Conservation (phyloP, 2,113 vertebrate species). For the Silurus meridionalis region DNA sequence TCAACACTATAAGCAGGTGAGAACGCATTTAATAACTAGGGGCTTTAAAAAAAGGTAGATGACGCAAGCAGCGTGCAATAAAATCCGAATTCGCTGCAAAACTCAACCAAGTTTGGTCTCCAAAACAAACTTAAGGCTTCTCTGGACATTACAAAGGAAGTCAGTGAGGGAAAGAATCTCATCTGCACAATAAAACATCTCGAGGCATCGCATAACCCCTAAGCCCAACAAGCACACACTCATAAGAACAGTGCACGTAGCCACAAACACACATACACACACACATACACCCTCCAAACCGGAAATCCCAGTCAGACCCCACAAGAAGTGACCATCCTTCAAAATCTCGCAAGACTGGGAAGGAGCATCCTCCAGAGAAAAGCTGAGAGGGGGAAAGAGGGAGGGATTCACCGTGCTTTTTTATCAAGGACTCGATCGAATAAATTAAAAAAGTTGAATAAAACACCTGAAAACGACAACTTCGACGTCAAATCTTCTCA, state of each 20-base stretch:
- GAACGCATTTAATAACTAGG: neutral
- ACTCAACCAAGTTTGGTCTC: neutral
- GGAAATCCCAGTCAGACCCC: conserved; percentile 45
- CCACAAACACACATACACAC: neutral
- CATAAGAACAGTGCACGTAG: conserved; percentile 19
- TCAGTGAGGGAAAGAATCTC: conserved; percentile 11
- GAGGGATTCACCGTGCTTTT: neutral
- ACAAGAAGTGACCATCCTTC: conserved; percentile 40
- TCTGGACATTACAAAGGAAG: conserved; percentile 17
- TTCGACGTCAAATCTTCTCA: neutral
- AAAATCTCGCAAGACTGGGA: conserved; percentile 43
- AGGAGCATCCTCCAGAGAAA: conserved; percentile 29
- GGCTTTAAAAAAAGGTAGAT: neutral
- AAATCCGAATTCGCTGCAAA: neutral
- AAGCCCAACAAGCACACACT: conserved; percentile 6
- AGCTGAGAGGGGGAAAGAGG: neutral
- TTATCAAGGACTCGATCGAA: conserved; percentile 7
- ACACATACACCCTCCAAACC: conserved; percentile 29
- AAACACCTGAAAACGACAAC: conserved; percentile 11
- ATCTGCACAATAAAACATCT: conserved; percentile 42
- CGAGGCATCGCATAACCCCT: neutral
- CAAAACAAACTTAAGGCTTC: neutral
- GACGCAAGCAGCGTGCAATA: neutral
- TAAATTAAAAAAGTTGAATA: neutral
- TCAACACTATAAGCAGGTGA: neutral